These are phyloP conservation scores for Psilanteris sp. DNA, from an alignment of 1,140 invertebrate genomes.

Conservation along the genomic window DNA sequence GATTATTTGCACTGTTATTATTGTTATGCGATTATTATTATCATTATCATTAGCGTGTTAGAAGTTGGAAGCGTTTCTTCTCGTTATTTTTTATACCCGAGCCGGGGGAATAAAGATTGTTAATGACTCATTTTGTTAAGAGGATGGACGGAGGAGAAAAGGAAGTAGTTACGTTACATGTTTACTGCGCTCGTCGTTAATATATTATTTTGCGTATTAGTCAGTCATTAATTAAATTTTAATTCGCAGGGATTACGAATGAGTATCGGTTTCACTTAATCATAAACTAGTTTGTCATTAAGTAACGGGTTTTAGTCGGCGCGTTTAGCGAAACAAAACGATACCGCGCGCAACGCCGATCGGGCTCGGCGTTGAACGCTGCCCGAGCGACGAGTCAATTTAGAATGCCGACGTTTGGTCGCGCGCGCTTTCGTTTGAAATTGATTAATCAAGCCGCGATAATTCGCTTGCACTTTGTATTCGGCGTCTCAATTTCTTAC, in stretches of 20 bases:
- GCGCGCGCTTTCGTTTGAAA: conserved; percentile 13
- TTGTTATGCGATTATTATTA: conserved; percentile 3
- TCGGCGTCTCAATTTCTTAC: conserved; percentile 2
- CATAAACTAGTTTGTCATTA: conserved; percentile 57
- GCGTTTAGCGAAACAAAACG: conserved; percentile 27
- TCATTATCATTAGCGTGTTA: conserved; percentile 2
- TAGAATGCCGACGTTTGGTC: conserved; percentile 9
- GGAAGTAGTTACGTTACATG: conserved; percentile 45
- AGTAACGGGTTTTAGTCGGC: conserved; percentile 39
- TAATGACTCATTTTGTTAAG: conserved; percentile 52
- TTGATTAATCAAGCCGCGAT: conserved; percentile 25
- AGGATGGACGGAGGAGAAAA: conserved; percentile 10
- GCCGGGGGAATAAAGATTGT: conserved; percentile 22
- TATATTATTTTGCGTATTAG: conserved; percentile 50
- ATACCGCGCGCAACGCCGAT: conserved; percentile 13
- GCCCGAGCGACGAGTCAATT: conserved; percentile 27
- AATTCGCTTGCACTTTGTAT: conserved; percentile 33
- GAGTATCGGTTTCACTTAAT: conserved; percentile 55
- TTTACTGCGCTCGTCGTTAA: conserved; percentile 27
- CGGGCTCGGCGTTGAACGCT: background rate
- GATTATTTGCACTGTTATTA: too few relatives aligned
- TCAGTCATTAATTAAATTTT: conserved; percentile 52
- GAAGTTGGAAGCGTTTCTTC: conserved; percentile 11
- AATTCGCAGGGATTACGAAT: conserved; percentile 37
- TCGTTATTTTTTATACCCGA: conserved; percentile 22